phyloP scores from a whole-genome alignment of 2,888 invertebrate genomes.

The Crioceris asparagi region DNA sequence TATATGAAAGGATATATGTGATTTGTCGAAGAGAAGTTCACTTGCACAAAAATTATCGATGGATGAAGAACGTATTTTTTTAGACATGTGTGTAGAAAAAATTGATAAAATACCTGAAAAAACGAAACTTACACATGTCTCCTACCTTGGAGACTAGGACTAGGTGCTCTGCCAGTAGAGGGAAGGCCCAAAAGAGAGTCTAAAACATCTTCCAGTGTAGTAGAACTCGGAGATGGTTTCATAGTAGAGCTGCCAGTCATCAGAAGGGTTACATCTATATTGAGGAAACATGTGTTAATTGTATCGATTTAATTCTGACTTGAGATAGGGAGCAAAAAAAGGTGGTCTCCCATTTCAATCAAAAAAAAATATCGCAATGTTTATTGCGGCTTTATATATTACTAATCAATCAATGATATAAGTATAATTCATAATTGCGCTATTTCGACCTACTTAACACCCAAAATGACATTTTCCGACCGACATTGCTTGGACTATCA shows the following conservation, averaged over 20 bases:
- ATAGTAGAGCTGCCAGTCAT: constrained; percentile 37
- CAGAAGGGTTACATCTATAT: constrained; percentile 34
- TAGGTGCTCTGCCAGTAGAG: constrained; percentile 65
- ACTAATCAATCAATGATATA: too few species aligned
- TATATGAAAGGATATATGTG: too few species aligned
- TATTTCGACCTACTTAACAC: too few species aligned
- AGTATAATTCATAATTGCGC: too few species aligned
- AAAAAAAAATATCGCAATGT: constrained; percentile 37
- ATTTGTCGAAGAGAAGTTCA: too few species aligned
- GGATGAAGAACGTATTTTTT: too few species aligned
- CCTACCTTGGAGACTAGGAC: constrained; percentile 58
- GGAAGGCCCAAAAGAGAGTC: constrained; percentile 85
- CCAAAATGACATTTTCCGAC: too few species aligned
- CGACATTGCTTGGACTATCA: too few species aligned
- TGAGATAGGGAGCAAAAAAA: constrained; percentile 35
- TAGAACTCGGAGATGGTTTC: constrained; percentile 66
- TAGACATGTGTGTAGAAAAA: too few species aligned
- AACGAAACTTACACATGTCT: constrained; percentile 68
- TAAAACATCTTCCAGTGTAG: constrained; percentile 87
- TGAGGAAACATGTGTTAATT: too few species aligned
- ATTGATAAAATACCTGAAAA: constrained; percentile 36
- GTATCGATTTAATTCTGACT: background rate
- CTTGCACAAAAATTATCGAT: too few species aligned
- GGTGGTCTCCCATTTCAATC: constrained; percentile 21
- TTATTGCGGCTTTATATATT: constrained; percentile 23